phyloP scores from a whole-genome alignment of 1,140 invertebrate genomes.

The Drosophila sturtevanti region DNA sequence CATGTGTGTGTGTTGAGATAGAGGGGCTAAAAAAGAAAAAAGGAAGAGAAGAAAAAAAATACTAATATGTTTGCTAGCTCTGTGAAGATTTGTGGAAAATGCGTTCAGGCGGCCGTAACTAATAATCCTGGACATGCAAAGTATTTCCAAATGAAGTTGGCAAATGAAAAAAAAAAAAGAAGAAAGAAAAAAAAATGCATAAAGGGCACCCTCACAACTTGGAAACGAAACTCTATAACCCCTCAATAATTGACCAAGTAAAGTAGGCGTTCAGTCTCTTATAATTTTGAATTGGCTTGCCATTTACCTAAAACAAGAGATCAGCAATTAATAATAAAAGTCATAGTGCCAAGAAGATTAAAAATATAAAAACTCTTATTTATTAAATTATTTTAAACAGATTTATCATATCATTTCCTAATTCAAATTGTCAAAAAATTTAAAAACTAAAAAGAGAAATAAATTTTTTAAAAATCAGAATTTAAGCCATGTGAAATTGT shows the following conservation, averaged over 20 bases:
- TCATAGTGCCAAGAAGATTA: no score
- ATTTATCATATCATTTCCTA: no score
- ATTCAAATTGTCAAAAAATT: no score
- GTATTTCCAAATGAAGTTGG: constrained; percentile 7
- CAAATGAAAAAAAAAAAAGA: no score
- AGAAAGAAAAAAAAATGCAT: constrained; percentile 1
- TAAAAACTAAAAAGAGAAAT: no score
- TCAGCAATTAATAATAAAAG: no score
- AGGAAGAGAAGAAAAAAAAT: no score
- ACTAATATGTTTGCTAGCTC: not conserved
- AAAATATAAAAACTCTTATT: no score
- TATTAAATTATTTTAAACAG: no score
- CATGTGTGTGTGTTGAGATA: not conserved
- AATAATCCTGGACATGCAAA: constrained; percentile 74
- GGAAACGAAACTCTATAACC: not conserved
- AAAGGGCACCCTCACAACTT: not conserved
- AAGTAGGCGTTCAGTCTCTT: not conserved
- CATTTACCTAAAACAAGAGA: not conserved
- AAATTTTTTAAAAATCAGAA: no score
- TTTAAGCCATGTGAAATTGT: no score
- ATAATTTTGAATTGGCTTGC: not conserved
- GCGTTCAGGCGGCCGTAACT: constrained; percentile 78
- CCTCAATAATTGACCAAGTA: constrained; percentile 1
- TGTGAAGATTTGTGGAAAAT: constrained; percentile 60
- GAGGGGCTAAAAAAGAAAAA: not conserved